Percentiles rank a stretch among this genome's conserved stretches.
phyloP scores from a whole-genome alignment of 2,113 vertebrate species.

The Oncorhynchus nerka region DNA sequence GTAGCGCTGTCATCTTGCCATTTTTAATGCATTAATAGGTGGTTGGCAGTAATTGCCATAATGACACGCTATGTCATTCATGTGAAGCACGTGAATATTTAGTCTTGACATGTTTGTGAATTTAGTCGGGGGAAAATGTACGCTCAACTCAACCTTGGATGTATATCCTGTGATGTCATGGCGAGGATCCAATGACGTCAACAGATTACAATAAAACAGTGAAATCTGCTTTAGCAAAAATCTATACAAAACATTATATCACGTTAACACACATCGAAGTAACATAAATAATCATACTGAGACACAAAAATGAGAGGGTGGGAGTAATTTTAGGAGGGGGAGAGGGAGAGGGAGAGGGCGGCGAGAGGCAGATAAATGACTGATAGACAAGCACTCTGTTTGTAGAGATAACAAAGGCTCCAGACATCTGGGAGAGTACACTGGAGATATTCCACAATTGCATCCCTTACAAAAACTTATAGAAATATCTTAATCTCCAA shows the following conservation, averaged over 20 bases:
- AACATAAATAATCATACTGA: neutral
- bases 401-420: constrained; percentile 49
- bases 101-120: too few relatives aligned
- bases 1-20: constrained; percentile 60
- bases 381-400: constrained; percentile 48
- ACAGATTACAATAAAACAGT: neutral
- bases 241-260: neutral
- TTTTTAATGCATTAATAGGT: too few relatives aligned
- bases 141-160: too few relatives aligned
- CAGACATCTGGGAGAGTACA: constrained; percentile 61
- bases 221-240: neutral
- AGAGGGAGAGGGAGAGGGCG: too few relatives aligned
- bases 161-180: neutral
- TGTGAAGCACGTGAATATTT: too few relatives aligned
- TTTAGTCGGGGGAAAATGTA: too few relatives aligned
- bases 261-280: too few relatives aligned
- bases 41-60: too few relatives aligned
- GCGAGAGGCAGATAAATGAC: constrained; percentile 40
- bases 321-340: constrained; percentile 12
- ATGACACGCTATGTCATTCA: too few relatives aligned
- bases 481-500: constrained; percentile 65
- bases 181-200: too few relatives aligned
- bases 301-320: constrained; percentile 2
- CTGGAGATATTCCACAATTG: constrained; percentile 37
- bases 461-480: constrained; percentile 46